Conservation (phyloP, 2,113 vertebrate genomes). For the Gopherus evgoodei region DNA sequence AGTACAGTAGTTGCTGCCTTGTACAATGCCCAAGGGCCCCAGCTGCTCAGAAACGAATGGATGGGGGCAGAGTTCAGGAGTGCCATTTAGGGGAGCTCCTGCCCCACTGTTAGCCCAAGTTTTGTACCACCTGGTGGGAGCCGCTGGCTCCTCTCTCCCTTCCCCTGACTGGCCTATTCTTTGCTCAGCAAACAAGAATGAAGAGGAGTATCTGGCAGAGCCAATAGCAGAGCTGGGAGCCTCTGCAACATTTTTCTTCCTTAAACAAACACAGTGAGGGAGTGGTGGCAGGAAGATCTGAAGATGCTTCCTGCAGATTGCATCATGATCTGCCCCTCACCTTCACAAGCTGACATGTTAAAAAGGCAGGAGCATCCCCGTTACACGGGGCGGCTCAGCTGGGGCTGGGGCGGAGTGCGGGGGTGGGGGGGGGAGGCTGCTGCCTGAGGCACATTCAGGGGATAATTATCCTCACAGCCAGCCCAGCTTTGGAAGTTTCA, state of each 20-base stretch:
- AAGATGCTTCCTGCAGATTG: not conserved
- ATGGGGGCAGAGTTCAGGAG: not conserved
- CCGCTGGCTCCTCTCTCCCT: not conserved
- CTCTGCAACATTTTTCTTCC: not conserved
- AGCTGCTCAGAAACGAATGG: not conserved
- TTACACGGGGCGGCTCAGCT: not conserved
- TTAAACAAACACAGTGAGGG: not conserved
- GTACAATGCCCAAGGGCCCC: not conserved
- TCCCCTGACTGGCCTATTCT: not conserved
- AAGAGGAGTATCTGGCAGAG: not conserved
- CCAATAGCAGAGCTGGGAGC: not conserved
- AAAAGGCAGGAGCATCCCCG: not conserved
- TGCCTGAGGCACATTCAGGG: not conserved
- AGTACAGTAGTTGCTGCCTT: not conserved
- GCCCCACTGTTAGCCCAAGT: not conserved
- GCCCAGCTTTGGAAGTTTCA: not conserved
- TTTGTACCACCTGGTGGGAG: not conserved
- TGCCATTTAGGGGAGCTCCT: not conserved
- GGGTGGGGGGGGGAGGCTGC: too few species aligned
- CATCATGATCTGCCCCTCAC: not conserved
- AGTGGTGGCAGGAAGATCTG: not conserved
- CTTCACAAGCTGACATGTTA: not conserved
- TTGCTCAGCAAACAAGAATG: not conserved
- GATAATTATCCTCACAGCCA: not conserved
- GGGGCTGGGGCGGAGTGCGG: too few species aligned